These are phyloP conservation scores for Netelia inedita DNA, from an alignment of 2,888 invertebrate species.

Conservation along the genomic window DNA sequence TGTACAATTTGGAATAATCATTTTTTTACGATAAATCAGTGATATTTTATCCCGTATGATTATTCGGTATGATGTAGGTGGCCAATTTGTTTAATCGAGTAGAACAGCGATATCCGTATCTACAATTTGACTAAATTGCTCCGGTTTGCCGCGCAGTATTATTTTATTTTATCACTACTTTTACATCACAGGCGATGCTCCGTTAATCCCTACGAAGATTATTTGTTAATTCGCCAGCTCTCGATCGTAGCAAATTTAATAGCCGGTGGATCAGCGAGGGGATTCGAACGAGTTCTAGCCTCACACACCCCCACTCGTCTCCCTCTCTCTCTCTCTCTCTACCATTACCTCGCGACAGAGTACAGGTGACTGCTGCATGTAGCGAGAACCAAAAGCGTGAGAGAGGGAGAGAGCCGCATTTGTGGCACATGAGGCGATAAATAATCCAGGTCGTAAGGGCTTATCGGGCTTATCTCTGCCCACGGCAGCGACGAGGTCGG, in stretches of 20 bases:
- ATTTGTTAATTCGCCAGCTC: conserved; percentile 64
- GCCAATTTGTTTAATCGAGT: background rate
- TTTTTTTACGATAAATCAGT: background rate
- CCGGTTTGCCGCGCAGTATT: background rate
- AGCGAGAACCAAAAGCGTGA: conserved; percentile 18
- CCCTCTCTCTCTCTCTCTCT: conserved; percentile 29
- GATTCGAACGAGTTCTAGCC: conserved; percentile 7
- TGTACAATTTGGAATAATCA: background rate
- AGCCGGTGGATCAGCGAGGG: conserved; percentile 57
- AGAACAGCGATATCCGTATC: background rate
- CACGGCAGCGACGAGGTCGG: conserved; percentile 48
- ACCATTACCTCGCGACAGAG: conserved; percentile 20
- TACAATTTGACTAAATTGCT: background rate
- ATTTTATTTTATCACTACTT: conserved; percentile 43
- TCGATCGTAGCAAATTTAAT: conserved; percentile 68
- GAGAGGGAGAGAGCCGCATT: conserved; percentile 17
- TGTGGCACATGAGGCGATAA: conserved; percentile 67
- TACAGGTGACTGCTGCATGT: conserved; percentile 35
- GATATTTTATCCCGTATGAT: background rate
- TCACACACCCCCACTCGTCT: conserved; percentile 4
- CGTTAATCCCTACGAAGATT: conserved; percentile 64
- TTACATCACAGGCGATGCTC: conserved; percentile 50
- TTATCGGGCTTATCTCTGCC: conserved; percentile 70
- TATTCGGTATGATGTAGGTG: background rate
- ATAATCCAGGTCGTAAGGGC: conserved; percentile 72